Percentiles rank a stretch among this genome's conserved stretches.
Evolutionary conservation across 1,140 invertebrate species (phyloP).

Genomic region (Agrilus planipennis): DNA sequence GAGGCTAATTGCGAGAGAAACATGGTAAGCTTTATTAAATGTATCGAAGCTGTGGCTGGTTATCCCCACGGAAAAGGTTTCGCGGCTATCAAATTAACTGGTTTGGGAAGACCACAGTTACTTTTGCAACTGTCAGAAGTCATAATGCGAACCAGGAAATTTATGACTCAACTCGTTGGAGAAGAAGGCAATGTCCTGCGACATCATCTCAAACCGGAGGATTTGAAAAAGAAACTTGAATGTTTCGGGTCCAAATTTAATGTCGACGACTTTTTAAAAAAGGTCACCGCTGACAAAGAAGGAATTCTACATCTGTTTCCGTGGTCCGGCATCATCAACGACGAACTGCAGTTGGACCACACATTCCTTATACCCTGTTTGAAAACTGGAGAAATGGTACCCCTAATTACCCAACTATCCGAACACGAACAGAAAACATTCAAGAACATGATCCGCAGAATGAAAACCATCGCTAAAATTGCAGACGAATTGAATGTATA

Average conservation of each 20-base stretch:
- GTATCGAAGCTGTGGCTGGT: too few relatives aligned
- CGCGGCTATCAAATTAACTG: conserved; percentile 94
- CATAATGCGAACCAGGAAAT: conserved; percentile 84
- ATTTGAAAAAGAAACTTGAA: conserved; percentile 76
- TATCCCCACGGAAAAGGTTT: conserved; percentile 90
- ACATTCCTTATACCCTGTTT: conserved; percentile 92
- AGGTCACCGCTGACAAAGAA: conserved; percentile 80
- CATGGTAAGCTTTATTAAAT: too few relatives aligned
- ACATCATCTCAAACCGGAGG: conserved; percentile 72
- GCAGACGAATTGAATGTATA: conserved; percentile 85
- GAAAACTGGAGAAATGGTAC: conserved; percentile 76
- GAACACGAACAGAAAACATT: conserved; percentile 97
- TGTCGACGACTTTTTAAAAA: conserved; percentile 79
- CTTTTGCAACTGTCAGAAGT: conserved; percentile 95
- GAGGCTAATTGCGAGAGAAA: too few relatives aligned
- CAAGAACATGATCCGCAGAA: conserved; percentile 88
- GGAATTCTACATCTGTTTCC: conserved; percentile 95
- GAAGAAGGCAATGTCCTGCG: conserved; percentile 71
- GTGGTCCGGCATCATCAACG: conserved; percentile 92
- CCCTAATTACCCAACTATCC: conserved; percentile 81
- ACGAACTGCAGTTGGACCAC: conserved; percentile 76
- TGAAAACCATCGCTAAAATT: conserved; percentile 83
- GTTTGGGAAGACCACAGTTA: conserved; percentile 84
- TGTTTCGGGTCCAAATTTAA: conserved; percentile 60
- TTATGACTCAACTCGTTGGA: conserved; percentile 80